Evolutionary conservation across 1,140 invertebrate species (phyloP).

Genomic region (Hermetia illucens): DNA sequence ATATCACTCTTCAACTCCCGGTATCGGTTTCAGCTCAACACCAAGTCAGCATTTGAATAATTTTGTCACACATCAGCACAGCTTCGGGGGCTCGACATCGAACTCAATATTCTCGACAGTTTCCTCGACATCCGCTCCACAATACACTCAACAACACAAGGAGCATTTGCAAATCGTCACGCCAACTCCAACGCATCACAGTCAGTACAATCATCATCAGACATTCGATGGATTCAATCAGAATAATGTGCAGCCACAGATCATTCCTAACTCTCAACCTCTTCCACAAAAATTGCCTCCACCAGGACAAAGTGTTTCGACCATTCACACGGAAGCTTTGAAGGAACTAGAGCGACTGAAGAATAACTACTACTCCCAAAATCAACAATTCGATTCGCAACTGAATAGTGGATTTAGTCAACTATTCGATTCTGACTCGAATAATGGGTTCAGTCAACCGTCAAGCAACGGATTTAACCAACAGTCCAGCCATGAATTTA

Average conservation of each 20-base stretch:
- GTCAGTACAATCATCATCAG: slow-evolving; percentile 15
- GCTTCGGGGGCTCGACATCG: no score
- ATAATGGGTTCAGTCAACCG: no score
- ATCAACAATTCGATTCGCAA: no score
- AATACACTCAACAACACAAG: slow-evolving; percentile 9
- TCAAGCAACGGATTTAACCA: no score
- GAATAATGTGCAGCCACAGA: neutral
- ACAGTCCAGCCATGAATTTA: no score
- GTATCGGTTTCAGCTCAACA: slow-evolving; percentile 9
- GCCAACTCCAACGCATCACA: slow-evolving; percentile 16
- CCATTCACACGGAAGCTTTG: slow-evolving; percentile 25
- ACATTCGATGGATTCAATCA: no score
- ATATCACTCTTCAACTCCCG: slow-evolving; percentile 7
- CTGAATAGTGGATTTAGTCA: no score
- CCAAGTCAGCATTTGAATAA: slow-evolving; percentile 10
- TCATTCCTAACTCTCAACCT: slow-evolving; percentile 5
- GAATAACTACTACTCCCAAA: no score
- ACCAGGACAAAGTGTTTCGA: slow-evolving; percentile 22
- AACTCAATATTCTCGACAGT: no score
- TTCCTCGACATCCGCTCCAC: neutral
- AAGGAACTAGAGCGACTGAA: slow-evolving; percentile 25
- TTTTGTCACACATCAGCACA: slow-evolving; percentile 11
- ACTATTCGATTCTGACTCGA: no score
- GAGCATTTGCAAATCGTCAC: slow-evolving; percentile 28
- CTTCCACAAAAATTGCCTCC: slow-evolving; percentile 5